phyloP scores from a whole-genome alignment of 1,140 invertebrate genomes.

The Chionoecetes opilio region DNA sequence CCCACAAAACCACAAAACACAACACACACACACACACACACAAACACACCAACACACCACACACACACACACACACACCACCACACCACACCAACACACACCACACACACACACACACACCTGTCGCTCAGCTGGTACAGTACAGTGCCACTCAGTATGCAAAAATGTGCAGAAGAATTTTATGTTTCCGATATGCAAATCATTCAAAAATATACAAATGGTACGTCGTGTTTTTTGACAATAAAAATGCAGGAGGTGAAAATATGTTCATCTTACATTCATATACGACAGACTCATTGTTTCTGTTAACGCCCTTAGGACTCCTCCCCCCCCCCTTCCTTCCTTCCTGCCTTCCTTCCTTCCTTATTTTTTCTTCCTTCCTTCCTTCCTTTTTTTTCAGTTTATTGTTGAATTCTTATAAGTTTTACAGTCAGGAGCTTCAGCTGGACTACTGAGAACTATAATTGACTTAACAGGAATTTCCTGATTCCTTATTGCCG shows the following conservation, averaged over 20 bases:
- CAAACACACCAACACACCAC: background rate
- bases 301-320: too few species aligned
- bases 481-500: too few species aligned
- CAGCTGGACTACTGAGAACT: too few species aligned
- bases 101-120: background rate
- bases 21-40: conserved; percentile 28
- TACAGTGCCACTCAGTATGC: background rate
- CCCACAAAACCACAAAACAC: too few species aligned
- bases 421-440: too few species aligned
- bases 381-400: too few species aligned
- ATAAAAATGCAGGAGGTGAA: background rate
- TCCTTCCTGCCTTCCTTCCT: too few species aligned
- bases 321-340: too few species aligned
- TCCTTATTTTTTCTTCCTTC: too few species aligned
- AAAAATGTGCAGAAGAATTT: background rate
- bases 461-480: too few species aligned
- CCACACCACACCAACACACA: conserved; percentile 2
- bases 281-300: background rate
- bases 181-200: conserved; percentile 30
- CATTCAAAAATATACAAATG: conserved; percentile 16
- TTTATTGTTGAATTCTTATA: too few species aligned
- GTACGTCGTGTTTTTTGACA: background rate
- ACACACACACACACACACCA: background rate
- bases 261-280: background rate
- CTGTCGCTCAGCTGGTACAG: background rate